Evolutionary conservation across 1,140 invertebrate genomes (phyloP), one percentile per base, ranked within the genome.

Genomic region (Pissodes strobi): DNA sequence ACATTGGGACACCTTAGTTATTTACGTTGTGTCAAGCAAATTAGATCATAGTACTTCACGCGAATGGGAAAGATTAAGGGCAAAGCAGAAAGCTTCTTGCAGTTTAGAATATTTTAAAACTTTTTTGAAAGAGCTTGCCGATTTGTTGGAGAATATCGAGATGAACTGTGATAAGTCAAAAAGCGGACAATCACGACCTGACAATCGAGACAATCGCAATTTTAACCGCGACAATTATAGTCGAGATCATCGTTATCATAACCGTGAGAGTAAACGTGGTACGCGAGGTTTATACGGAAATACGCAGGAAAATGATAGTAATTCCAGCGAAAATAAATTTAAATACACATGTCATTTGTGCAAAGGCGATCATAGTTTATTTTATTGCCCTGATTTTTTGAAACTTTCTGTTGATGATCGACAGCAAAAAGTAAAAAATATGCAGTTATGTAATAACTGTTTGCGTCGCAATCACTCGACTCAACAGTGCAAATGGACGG

Each of bases 51-150:
- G 30, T 10, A 70, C 69, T 5, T 45, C 45, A 27, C 53, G 60
- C n/a, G 68, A 66, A 25, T 74, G 69, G 71, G 66, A 74, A 48
- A n/a, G n/a, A n/a, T n/a, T n/a, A n/a, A n/a, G 2, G 23, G 2
- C 9, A 25, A 51, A 51, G 6, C 9, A 46, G 18, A n/a, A 19
- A 53, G 37, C 37, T 2, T 38, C 15, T 38, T 38, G 37, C 12
- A 38, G 15, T 38, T n/a, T n/a, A 12, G 15, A 46, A n/a, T n/a
- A n/a, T n/a, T n/a, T 66, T 49, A 22, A 22, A 17, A 10, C 21
- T 19, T 15, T 22, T 37, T 66, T 45, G 37, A 30, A 41, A 27
- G 3, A 57, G 37, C 3, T 22, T 65, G 39, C 27, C 53, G 3
- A 58, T 34, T 18, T n/a, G n/a, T 6, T 58, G 18, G 30, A 65